phyloP scores from a whole-genome alignment of 35 echinoderm and acorn worm genomes.

The Anneissia japonica region DNA sequence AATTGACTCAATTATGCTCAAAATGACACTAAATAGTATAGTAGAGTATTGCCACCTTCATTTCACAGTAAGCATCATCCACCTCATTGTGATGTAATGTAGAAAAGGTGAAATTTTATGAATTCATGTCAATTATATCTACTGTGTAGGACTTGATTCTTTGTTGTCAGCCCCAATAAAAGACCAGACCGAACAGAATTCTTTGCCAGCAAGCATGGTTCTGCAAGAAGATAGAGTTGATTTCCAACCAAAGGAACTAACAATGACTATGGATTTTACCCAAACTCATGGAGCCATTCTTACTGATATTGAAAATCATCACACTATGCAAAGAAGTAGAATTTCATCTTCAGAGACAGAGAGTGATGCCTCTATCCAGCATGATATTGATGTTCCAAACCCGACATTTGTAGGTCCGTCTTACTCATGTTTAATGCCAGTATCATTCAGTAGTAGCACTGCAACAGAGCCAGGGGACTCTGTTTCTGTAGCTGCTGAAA shows the following conservation, averaged over 20 bases:
- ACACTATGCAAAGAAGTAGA: neutral
- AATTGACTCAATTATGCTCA: too few species aligned
- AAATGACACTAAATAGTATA: too few species aligned
- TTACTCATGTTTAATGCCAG: slow-evolving; percentile 12
- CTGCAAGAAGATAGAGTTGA: neutral
- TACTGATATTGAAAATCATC: neutral
- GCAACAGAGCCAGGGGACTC: neutral
- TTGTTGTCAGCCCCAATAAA: slow-evolving; percentile 2
- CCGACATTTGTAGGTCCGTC: slow-evolving; percentile 15
- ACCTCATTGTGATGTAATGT: too few species aligned
- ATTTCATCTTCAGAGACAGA: neutral
- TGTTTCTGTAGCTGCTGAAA: neutral
- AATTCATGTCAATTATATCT: too few species aligned
- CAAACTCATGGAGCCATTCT: neutral
- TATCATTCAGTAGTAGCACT: slow-evolving; percentile 19
- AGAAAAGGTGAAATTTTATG: too few species aligned
- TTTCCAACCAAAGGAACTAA: neutral
- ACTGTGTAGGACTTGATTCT: slow-evolving; percentile 2
- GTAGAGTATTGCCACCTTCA: too few species aligned
- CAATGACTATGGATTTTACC: neutral
- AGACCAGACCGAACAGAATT: neutral
- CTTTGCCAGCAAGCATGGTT: neutral
- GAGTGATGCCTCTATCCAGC: neutral
- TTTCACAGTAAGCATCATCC: too few species aligned
- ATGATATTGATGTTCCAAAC: neutral